Evolutionary conservation across 2,888 invertebrate genomes (phyloP).

Genomic region (Ferdinandea cuprea): DNA sequence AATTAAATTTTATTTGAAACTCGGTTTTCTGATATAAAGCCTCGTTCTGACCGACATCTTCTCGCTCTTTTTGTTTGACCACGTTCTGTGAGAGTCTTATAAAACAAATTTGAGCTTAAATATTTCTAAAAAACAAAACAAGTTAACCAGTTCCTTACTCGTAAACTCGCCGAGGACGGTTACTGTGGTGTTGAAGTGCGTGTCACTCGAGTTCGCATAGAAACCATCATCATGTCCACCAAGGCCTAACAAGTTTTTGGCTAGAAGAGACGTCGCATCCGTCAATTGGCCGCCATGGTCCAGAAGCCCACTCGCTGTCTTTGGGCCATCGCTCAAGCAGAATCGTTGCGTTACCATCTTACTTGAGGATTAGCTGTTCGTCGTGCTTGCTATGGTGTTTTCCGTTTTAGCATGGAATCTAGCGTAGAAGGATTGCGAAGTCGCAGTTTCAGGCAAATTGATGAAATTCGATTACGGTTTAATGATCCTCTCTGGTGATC

Average conservation of each 20-base stretch:
- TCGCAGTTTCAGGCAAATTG: slow-evolving; percentile 99
- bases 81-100: slow-evolving; percentile 82
- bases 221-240: slow-evolving; percentile 99
- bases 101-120: slow-evolving; percentile 82
- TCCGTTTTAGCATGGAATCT: slow-evolving; percentile 99
- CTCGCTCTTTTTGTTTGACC: slow-evolving; percentile 83
- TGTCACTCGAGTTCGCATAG: slow-evolving; percentile 97
- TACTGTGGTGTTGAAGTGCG: slow-evolving; percentile 99
- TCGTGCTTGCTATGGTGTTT: slow-evolving; percentile 99
- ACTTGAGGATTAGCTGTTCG: slow-evolving; percentile 94
- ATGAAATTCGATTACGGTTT: slow-evolving; percentile 99
- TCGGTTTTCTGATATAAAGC: no score
- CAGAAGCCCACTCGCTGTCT: slow-evolving; percentile 98
- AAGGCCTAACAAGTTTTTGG: slow-evolving; percentile 99
- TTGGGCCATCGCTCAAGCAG: slow-evolving; percentile 99
- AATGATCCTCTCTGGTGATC: slow-evolving; percentile 99
- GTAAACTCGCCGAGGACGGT: slow-evolving; percentile 99
- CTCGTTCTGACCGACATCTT: no score
- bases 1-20: no score
- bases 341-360: slow-evolving; percentile 98
- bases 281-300: slow-evolving; percentile 98
- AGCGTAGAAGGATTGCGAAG: slow-evolving; percentile 98
- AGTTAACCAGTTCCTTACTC: slow-evolving; percentile 98
- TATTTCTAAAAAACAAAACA: slow-evolving; percentile 86
- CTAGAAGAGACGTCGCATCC: slow-evolving; percentile 97